phyloP scores from a whole-genome alignment of 2,888 invertebrate genomes.

The Drosophila atripex region DNA sequence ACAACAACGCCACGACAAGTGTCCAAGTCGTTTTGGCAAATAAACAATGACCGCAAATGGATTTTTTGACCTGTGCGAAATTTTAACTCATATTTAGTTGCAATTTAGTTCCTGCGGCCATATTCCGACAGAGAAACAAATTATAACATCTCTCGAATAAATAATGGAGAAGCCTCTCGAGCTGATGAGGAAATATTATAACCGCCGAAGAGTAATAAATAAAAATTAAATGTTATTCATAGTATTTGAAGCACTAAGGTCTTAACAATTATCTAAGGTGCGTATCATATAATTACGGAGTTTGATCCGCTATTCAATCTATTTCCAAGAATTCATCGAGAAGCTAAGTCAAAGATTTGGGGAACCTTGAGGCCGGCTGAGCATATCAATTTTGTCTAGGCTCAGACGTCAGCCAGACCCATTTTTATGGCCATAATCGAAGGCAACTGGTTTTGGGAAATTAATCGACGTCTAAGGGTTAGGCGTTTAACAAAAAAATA shows the following conservation, averaged over 20 bases:
- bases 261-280: conserved; percentile 33
- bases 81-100: conserved; percentile 15
- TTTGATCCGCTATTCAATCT: neutral
- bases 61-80: conserved; percentile 14
- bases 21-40: conserved; percentile 8
- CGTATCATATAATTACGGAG: conserved; percentile 34
- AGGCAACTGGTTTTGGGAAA: conserved; percentile 33
- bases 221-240: conserved; percentile 8
- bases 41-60: conserved; percentile 7
- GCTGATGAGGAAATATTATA: conserved; percentile 39
- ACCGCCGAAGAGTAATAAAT: conserved; percentile 20
- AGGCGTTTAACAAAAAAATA: conserved; percentile 8
- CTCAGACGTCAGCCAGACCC: conserved; percentile 36
- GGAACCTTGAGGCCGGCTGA: conserved; percentile 22
- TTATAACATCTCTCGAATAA: conserved; percentile 5
- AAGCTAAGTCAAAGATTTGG: conserved; percentile 4
- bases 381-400: conserved; percentile 19
- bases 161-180: conserved; percentile 1
- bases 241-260: conserved; percentile 13
- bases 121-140: neutral
- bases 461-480: conserved; percentile 39
- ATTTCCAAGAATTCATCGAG: conserved; percentile 9
- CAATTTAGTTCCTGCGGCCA: conserved; percentile 10
- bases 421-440: conserved; percentile 30
- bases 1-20: conserved; percentile 18